Evolutionary conservation across 2,797 vertebrate genomes (phyloP), one percentile per base, ranked within the genome.

Genomic region (Acomys russatus): DNA sequence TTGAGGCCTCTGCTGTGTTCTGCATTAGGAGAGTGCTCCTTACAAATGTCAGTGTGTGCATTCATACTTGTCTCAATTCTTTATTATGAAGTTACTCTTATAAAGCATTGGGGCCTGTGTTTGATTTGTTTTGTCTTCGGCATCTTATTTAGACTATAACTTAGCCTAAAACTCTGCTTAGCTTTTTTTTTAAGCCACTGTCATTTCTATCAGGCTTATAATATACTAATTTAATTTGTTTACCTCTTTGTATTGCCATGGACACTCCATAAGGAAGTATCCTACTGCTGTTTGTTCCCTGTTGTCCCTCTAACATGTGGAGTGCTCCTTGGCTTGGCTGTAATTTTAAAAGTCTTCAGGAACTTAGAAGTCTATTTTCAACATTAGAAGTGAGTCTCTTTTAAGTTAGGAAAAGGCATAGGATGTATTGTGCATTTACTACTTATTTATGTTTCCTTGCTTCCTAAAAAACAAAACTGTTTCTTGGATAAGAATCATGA

Each of bases 321-420:
- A 74, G 18, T 28, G 78, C 18, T 74, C 30, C 1, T 6, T 80
- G 22, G n/a, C 1, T 6, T 80, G 28, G 17, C 4, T 68, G 51
- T 61, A 33, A 90, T 14, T 63, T 25, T 84, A 77, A 77, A 90
- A 61, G 7, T 17, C n/a, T 44, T 3, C 49, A 73, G 30, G 20
- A 70, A 56, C 14, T 63, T 59, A 84, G 66, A 93, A 49, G 12
- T 3, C 25, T 54, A 51, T 96, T 92, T 92, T 91, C n/a, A 92
- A 25, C 2, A 71, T 54, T 74, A 56, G 61, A 92, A 33, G 51
- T 61, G 38, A 12, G 11, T 9, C 38, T 73, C 88, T 7, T 86
- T 54, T 33, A 79, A 38, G 1, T 71, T 14, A 86, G 49, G 23
- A 78, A 71, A 68, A 64, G 17, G 38, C 44, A 66, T 84, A n/a